phyloP scores from a whole-genome alignment of 1,140 invertebrate genomes.

The Tribolium castaneum region DNA sequence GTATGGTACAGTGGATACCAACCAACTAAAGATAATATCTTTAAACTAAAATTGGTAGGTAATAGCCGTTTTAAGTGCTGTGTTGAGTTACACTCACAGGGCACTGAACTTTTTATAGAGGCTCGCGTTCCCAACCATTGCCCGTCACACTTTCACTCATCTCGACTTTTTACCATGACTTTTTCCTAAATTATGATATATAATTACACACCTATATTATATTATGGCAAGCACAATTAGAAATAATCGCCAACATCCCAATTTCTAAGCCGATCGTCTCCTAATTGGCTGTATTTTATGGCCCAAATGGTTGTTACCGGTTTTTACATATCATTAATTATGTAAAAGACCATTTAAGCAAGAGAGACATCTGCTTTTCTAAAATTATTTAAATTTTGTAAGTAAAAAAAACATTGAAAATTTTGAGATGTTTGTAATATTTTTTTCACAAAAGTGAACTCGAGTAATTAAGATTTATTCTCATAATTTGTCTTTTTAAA shows the following conservation, averaged over 20 bases:
- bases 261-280: background rate
- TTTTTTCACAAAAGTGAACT: no score
- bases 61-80: slow-evolving; percentile 33
- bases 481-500: no score
- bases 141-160: slow-evolving; percentile 51
- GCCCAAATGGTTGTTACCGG: background rate
- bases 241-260: background rate
- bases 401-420: no score
- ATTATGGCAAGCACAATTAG: background rate
- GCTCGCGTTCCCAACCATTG: slow-evolving; percentile 24
- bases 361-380: no score
- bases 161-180: slow-evolving; percentile 11
- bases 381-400: no score
- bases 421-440: no score
- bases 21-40: slow-evolving; percentile 11
- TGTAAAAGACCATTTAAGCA: background rate
- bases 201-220: background rate
- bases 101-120: slow-evolving; percentile 40
- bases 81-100: slow-evolving; percentile 36
- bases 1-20: background rate
- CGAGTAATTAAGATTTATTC: no score
- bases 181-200: slow-evolving; percentile 30
- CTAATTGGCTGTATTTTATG: background rate
- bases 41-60: slow-evolving; percentile 27
- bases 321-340: background rate